Evolutionary conservation across 2,888 invertebrate species (phyloP).

Genomic region (Hetaerina titia): DNA sequence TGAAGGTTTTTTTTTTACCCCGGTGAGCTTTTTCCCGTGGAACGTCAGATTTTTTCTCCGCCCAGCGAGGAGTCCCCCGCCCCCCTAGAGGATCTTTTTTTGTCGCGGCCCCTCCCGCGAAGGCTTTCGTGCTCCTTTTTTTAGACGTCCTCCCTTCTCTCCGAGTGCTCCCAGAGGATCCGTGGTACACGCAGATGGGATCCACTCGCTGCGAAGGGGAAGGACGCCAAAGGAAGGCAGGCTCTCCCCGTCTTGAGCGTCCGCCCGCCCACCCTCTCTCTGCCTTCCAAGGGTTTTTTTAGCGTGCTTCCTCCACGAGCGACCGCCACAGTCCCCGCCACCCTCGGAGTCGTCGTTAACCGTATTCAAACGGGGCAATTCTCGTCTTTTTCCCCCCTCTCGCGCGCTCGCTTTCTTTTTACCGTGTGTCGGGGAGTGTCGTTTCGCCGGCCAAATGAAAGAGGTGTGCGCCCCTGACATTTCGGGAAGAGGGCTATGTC

Average conservation of each 20-base stretch:
- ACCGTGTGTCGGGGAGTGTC: slow-evolving; percentile 8
- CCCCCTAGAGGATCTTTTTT: background rate
- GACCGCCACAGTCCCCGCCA: background rate
- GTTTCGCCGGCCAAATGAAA: slow-evolving; percentile 39
- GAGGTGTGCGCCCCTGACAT: slow-evolving; percentile 23
- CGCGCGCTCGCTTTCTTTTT: slow-evolving; percentile 2
- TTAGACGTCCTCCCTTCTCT: background rate
- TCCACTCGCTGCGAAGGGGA: background rate
- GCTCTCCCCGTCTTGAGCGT: background rate
- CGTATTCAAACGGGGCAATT: slow-evolving; percentile 45
- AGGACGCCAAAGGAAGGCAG: slow-evolving; percentile 16
- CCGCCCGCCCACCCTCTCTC: background rate
- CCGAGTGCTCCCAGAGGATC: background rate
- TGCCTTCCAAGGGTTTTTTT: slow-evolving; percentile 16
- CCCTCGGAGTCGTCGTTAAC: background rate
- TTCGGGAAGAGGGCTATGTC: background rate
- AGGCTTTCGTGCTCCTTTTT: background rate
- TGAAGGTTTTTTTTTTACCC: background rate
- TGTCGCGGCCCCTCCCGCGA: no score
- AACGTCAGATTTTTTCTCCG: background rate
- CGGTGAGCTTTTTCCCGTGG: background rate
- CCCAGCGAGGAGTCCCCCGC: background rate
- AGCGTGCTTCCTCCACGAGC: background rate
- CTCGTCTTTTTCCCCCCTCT: background rate
- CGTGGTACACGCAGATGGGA: slow-evolving; percentile 4